Evolutionary conservation across 2,888 invertebrate species (phyloP), one percentile per base, ranked within the genome.

Genomic region (Cosmia trapezina): DNA sequence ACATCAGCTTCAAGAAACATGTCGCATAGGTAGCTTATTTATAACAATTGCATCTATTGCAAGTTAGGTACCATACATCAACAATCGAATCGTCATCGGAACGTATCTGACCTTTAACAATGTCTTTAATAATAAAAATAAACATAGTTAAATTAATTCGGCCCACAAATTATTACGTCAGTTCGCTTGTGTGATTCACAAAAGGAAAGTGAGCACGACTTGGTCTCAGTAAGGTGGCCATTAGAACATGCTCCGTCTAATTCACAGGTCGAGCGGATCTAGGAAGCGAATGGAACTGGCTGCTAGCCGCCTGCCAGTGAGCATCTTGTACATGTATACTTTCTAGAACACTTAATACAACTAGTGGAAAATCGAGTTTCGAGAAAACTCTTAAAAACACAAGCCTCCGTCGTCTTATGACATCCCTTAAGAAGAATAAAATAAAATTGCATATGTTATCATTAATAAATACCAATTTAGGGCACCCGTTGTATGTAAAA

Each of bases 191-290:
- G 82, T 86, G 89, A 88, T 89, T 90, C 89, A 90, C 89, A 88
- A 92, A 93, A 91, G 86, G 91, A 94, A 93, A 93, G 93, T 91
- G 72, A 75, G 62, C 70, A 79, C 81, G 77, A 83, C 77, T 83
- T 78, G 78, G 78, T 82, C 69, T 71, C 71, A 72, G 79, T 73
- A 53, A 72, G 60, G 83, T 83, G 82, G 61, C 76, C 73, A 70
- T 73, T 76, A 83, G 82, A 81, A 80, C 85, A 70, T 73, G 80
- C 68, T 85, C 71, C 73, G 78, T 72, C 73, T 82, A 72, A 76
- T 79, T 76, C 78, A 57, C 66, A 83, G 81, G 79, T 80, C 66
- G 73, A 72, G 62, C 73, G 73, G 73, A 85, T 74, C 80, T 73
- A 82, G 85, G 83, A 84, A 84, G 78, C 67, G 60, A 70, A 60